These are phyloP conservation scores for Diacarnus erythraeanus DNA, from an alignment of 37 sponge, comb jelly and placozoan genomes.

Conservation along the genomic window DNA sequence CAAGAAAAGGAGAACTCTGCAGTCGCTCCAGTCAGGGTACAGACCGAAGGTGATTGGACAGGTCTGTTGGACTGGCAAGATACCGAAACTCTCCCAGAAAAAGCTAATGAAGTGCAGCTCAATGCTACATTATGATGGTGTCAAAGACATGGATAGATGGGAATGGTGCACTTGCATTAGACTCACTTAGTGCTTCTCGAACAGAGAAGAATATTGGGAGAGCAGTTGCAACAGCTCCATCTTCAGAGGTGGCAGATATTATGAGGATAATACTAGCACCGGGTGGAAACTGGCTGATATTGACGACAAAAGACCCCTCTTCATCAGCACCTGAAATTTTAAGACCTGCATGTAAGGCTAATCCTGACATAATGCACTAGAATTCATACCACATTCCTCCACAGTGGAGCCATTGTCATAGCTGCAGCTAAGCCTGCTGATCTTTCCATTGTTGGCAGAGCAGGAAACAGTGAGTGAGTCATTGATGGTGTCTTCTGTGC, in stretches of 20 bases:
- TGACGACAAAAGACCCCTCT: not conserved
- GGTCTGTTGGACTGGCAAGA: not conserved
- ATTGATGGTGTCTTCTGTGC: not conserved
- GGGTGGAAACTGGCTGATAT: not conserved
- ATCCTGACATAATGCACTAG: too few relatives aligned
- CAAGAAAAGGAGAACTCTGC: too few relatives aligned
- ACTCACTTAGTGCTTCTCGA: too few relatives aligned
- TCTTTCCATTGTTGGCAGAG: not conserved
- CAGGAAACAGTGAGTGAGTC: not conserved
- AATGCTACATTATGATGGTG: not conserved
- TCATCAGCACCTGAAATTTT: too few relatives aligned
- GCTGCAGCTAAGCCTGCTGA: not conserved
- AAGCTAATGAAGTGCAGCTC: not conserved
- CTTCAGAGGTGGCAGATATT: too few relatives aligned
- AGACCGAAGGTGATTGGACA: not conserved
- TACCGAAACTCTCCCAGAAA: not conserved
- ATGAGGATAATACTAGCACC: too few relatives aligned
- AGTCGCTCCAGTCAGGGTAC: not conserved
- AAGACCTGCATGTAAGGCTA: too few relatives aligned
- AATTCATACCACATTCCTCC: not conserved
- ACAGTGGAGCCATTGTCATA: not conserved
- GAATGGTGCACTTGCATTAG: too few relatives aligned
- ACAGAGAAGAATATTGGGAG: too few relatives aligned
- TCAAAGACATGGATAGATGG: too few relatives aligned
- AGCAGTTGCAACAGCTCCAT: too few relatives aligned